Evolutionary conservation across 2,888 invertebrate species (phyloP), one percentile per base, ranked within the genome.

Genomic region (Steinernema scapterisci): DNA sequence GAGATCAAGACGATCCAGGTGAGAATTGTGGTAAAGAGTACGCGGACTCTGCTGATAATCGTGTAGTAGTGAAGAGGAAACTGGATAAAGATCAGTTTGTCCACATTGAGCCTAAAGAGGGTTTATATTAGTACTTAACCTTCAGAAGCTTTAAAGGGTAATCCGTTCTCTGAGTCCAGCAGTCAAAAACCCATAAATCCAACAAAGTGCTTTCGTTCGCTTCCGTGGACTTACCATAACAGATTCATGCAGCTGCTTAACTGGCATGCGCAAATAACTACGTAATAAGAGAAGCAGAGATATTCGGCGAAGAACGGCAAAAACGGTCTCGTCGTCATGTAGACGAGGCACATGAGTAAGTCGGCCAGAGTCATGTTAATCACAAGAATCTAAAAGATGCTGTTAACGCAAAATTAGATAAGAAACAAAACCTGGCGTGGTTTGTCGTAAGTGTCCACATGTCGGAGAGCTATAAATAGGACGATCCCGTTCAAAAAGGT

Each of bases 361-460:
- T 86, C 86, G 3, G 86, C 85, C 16, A 83, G 77, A n/a, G 86
- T 86, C 86, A 86, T 86, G 81, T 87, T 86, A 45, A 86, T 86
- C 6, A 86, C 86, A 73, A 86, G 82, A 43, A 86, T 84, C 86
- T 85, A 54, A 38, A 81, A 73, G 25, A 43, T 11, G 9, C 11
- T 25, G 23, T 7, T 31, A 44, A 23, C 16, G 19, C 25, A 16
- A 5, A 71, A 7, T 1, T 11, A 2, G 13, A 72, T 9, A 23
- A 71, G 5, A 21, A 43, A 27, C n/a, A 11, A 7, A 38, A 85
- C 85, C 77, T 86, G 86, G 79, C 86, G 75, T 5, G 86, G 86
- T 70, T 86, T 86, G 75, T 86, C 86, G 71, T 83, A 80, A 13
- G 86, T 86, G 78, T 86, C 84, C 72, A 83, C 82, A 73, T 86